phyloP scores from a whole-genome alignment of 2,888 invertebrate genomes.

The Cepaea hortensis region DNA sequence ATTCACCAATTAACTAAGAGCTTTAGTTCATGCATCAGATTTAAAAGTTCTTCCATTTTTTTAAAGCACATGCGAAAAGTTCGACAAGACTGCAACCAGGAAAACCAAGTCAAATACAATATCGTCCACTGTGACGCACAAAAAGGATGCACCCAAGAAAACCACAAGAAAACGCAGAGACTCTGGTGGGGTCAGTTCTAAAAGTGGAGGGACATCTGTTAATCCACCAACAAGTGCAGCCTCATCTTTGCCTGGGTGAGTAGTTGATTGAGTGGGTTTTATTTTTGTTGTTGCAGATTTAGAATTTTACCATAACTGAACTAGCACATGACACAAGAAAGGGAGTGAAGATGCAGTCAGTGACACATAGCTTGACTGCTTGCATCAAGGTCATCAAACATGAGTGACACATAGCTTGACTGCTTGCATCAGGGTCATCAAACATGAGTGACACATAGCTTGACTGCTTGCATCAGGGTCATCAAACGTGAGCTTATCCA shows the following conservation, averaged over 20 bases:
- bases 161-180: conserved; percentile 27
- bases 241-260: conserved; percentile 40
- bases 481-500: too few relatives aligned
- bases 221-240: conserved; percentile 17
- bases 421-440: too few relatives aligned
- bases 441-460: too few relatives aligned
- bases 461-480: too few relatives aligned
- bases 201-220: background rate
- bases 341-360: background rate
- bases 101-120: conserved; percentile 35
- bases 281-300: background rate
- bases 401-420: too few relatives aligned
- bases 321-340: background rate
- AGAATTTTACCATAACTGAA: background rate
- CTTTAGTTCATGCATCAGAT: background rate
- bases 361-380: too few relatives aligned
- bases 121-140: conserved; percentile 36
- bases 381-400: too few relatives aligned
- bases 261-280: background rate
- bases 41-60: too few relatives aligned
- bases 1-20: background rate
- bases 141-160: conserved; percentile 32
- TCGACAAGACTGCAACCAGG: conserved; percentile 17
- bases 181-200: conserved; percentile 15
- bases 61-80: conserved; percentile 3